Evolutionary conservation across 2,113 vertebrate species (phyloP).

Genomic region (Lophochroa leadbeateri): DNA sequence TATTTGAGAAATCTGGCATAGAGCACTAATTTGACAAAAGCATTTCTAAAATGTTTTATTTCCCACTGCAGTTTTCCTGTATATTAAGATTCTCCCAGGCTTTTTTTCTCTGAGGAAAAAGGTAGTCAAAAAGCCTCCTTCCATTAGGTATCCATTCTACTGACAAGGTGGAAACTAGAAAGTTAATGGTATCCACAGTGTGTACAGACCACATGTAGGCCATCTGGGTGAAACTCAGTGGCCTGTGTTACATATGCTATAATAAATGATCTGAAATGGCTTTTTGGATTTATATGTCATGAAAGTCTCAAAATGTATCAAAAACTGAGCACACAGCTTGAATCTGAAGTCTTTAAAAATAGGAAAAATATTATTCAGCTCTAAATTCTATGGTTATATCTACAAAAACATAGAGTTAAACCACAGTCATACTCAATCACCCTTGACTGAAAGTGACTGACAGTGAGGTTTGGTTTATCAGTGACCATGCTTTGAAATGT

Average conservation of each 20-base stretch:
- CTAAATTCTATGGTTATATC: neutral
- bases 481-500: neutral
- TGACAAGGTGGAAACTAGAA: neutral
- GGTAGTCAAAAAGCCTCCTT: neutral
- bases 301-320: neutral
- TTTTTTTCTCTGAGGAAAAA: neutral
- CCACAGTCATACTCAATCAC: neutral
- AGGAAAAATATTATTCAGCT: neutral
- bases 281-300: neutral
- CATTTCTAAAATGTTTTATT: neutral
- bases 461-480: neutral
- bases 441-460: neutral
- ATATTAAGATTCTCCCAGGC: neutral
- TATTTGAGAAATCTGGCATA: neutral
- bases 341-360: neutral
- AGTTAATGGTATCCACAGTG: neutral
- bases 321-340: neutral
- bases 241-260: neutral
- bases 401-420: neutral
- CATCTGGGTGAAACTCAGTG: neutral
- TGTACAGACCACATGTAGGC: neutral
- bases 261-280: neutral
- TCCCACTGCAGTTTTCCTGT: neutral
- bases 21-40: neutral
- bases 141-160: neutral